phyloP scores from a whole-genome alignment of 2,888 invertebrate genomes.

The Kryphioiulus occultus region DNA sequence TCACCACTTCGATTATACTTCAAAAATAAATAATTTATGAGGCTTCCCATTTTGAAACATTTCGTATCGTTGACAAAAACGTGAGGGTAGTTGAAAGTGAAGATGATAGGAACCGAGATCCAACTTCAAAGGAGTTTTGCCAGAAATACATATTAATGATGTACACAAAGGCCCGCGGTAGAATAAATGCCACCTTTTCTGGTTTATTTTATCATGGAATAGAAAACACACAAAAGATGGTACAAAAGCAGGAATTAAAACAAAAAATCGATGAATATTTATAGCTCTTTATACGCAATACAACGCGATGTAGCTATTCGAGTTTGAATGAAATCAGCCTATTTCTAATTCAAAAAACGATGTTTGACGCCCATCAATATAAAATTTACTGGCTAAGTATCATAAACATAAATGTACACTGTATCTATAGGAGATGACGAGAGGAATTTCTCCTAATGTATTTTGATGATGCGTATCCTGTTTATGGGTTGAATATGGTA shows the following conservation, averaged over 20 bases:
- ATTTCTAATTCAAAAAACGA: background rate
- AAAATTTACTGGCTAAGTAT: background rate
- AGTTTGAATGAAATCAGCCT: background rate
- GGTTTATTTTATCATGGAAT: background rate
- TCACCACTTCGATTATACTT: slow-evolving; percentile 39
- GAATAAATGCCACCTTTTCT: background rate
- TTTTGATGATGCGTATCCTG: background rate
- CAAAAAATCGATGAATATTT: background rate
- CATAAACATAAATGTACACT: no score
- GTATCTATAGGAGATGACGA: no score
- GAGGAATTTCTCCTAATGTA: background rate
- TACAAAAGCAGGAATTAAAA: background rate
- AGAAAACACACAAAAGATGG: background rate
- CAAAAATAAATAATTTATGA: slow-evolving; percentile 30
- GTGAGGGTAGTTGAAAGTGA: background rate
- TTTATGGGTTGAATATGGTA: no score
- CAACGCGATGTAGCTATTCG: background rate
- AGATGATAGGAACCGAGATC: slow-evolving; percentile 4
- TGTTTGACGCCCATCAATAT: background rate
- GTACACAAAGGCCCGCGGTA: background rate
- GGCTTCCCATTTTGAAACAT: slow-evolving; percentile 14
- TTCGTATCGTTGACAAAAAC: background rate
- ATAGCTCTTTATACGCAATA: background rate
- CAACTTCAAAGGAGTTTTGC: slow-evolving; percentile 7
- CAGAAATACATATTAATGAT: slow-evolving; percentile 30